phyloP scores from a whole-genome alignment of 1,140 invertebrate species.

The Drosophila varians region DNA sequence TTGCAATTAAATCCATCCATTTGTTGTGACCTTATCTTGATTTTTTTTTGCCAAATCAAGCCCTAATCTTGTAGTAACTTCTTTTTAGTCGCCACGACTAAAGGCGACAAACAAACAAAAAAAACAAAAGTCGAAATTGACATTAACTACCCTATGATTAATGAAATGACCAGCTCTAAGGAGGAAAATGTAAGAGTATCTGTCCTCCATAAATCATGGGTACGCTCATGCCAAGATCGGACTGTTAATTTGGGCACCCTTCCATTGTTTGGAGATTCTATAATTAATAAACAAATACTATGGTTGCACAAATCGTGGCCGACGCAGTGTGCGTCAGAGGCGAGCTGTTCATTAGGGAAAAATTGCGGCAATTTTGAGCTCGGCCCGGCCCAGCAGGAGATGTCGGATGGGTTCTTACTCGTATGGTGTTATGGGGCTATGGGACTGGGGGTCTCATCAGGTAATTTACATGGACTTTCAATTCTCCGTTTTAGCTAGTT shows the following conservation, averaged over 20 bases:
- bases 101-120: constrained; percentile 38
- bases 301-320: constrained; percentile 50
- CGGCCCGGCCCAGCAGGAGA: constrained; percentile 67
- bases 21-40: too few species aligned
- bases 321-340: constrained; percentile 3
- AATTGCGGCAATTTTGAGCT: constrained; percentile 67
- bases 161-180: constrained; percentile 70
- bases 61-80: too few species aligned
- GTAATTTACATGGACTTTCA: constrained; percentile 79
- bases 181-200: constrained; percentile 2
- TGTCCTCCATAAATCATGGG: constrained; percentile 66
- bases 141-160: constrained; percentile 75
- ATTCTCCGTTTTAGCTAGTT: constrained; percentile 57
- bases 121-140: constrained; percentile 48
- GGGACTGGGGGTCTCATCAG: constrained; percentile 53
- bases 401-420: background rate
- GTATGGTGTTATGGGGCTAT: background rate
- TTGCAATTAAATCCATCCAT: too few species aligned
- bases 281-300: constrained; percentile 74
- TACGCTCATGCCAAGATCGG: constrained; percentile 38
- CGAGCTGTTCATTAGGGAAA: constrained; percentile 33
- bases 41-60: background rate
- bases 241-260: constrained; percentile 61
- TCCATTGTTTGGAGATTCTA: constrained; percentile 48
- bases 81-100: constrained; percentile 13